Evolutionary conservation across 2,888 invertebrate genomes (phyloP), one percentile per base, ranked within the genome.

Genomic region (Drosophila diplacantha): DNA sequence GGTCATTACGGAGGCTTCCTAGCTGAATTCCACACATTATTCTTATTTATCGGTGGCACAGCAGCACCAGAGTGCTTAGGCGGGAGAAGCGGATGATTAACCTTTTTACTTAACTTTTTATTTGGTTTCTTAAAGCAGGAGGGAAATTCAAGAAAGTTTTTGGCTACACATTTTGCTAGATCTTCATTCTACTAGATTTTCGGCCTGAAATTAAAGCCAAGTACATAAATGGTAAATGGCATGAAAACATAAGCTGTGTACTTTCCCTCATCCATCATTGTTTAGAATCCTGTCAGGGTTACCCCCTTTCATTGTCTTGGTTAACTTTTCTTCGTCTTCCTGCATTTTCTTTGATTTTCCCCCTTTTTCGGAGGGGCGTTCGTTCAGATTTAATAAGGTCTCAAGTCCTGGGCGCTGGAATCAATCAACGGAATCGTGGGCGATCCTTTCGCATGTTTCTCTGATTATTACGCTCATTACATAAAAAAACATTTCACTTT

Each of bases 401-500:
- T 49, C 38, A 29, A 26, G 20, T 18, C n/a, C 24, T 35, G 22
- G 29, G 35, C n/a, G 44, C 57, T 22, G 16, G 39, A 62, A 62
- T 60, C 50, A 50, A 62, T 61, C 60, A 61, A 61, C 39, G 18
- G 29, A 41, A 41, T 49, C 60, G 60, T 41, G 39, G 60, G 34
- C 38, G 60, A 62, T 61, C 60, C 60, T 62, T 62, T 62, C 60
- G 61, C 61, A 61, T 61, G 61, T 61, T 61, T 61, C 61, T 61
- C 61, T 63, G 75, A 82, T 77, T 77, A 77, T 82, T 80, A 80
- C 81, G 77, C 77, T 82, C 83, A 82, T 77, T 77, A 77, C 75
- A 82, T 82, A 60, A 71, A 50, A 78, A 71, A 81, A 78, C 74
- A 79, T 73, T 75, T 57, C 61, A 76, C 69, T 65, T 74, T 59